Base-by-base conservation (phyloP, 2,797 vertebrate species). In the Sebastes baramenuke region DNA sequence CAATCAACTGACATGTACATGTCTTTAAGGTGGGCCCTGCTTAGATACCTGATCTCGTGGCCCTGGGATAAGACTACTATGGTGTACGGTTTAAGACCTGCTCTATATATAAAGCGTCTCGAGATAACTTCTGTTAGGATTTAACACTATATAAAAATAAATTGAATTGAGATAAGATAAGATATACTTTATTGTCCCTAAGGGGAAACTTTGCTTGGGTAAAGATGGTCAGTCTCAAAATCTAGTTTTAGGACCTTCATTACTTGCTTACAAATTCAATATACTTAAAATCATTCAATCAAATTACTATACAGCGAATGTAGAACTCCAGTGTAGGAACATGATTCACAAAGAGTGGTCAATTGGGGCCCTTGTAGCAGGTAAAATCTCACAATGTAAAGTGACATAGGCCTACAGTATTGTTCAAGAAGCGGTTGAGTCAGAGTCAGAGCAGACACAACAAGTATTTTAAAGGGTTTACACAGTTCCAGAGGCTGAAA, bases 401-500 rank as follows among this genome's bases (percentile, higher is more conserved):
- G 18, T 11, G 30, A 52, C 18, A 56, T 8, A 9, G 18, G 18
- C 46, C 46, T 32, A 16, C 60, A 16, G 22, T 38, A 32, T 18
- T 22, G 36, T 66, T 67, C 2, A 75, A 60, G 6, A 24, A 58
- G 67, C 67, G n/a, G 22, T 12, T 65, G 10, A 65, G 10, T 76
- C 34, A 29, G 67, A 24, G 80, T 75, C 83, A 71, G 60, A 79
- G 60, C 56, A 74, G 27, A 80, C 59, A 76, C 58, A 80, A 69
- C 49, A 20, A 72, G 66, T 32, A 52, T 74, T 58, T 64, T 22
- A 22, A 72, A 83, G 76, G 78, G 66, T 88, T 86, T 71, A 30
- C 70, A 68, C 8, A 16, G 16, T 11, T 69, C 80, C 75, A 38
- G 30, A 83, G 80, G 78, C 74, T 76, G 80, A 82, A 74, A 67